phyloP scores from a whole-genome alignment of 2,888 invertebrate genomes.

The Cryptophagus acutangulus region DNA sequence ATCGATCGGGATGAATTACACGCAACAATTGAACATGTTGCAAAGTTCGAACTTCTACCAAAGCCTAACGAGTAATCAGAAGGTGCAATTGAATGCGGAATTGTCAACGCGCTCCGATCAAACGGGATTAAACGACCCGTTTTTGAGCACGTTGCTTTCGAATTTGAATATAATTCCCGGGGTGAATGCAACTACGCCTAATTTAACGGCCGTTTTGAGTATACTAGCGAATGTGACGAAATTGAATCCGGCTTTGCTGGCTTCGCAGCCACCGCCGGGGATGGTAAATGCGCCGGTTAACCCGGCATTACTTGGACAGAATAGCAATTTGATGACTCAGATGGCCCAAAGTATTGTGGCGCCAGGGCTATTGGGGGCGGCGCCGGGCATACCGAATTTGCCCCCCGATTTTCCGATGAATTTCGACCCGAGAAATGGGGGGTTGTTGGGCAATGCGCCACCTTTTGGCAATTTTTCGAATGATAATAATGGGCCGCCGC shows the following conservation, averaged over 20 bases:
- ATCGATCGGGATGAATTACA: slow-evolving; percentile 47
- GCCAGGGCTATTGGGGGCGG: slow-evolving; percentile 53
- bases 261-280: slow-evolving; percentile 16
- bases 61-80: slow-evolving; percentile 66
- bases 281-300: slow-evolving; percentile 39
- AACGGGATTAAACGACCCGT: slow-evolving; percentile 55
- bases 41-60: slow-evolving; percentile 68
- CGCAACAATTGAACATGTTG: slow-evolving; percentile 60
- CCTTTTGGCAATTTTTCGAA: slow-evolving; percentile 28
- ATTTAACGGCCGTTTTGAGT: slow-evolving; percentile 47
- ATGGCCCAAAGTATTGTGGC: slow-evolving; percentile 46
- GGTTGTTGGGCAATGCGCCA: slow-evolving; percentile 38
- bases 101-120: slow-evolving; percentile 55
- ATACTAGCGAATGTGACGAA: slow-evolving; percentile 41
- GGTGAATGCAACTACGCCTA: slow-evolving; percentile 33
- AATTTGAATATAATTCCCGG: slow-evolving; percentile 52
- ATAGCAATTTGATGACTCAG: slow-evolving; percentile 48
- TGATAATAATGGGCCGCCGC: slow-evolving; percentile 49
- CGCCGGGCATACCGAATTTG: slow-evolving; percentile 47
- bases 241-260: slow-evolving; percentile 16
- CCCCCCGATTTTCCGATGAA: slow-evolving; percentile 43
- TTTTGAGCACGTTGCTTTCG: slow-evolving; percentile 59
- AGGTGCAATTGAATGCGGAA: slow-evolving; percentile 66
- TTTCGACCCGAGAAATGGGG: slow-evolving; percentile 44
- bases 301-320: slow-evolving; percentile 57